Conservation (phyloP, 1,140 invertebrate species). For the Melanaphis sacchari region DNA sequence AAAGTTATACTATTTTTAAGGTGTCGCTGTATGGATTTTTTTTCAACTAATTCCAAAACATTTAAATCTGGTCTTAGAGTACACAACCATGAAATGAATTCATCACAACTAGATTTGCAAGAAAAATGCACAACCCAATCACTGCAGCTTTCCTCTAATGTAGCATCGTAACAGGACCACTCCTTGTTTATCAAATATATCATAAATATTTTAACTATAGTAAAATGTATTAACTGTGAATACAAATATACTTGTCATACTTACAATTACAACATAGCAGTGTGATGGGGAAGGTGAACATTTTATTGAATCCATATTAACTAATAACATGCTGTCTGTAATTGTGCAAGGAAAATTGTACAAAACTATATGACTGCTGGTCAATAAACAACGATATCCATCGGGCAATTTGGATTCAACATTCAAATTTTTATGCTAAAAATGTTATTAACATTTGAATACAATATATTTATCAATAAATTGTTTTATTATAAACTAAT, state of each 20-base stretch:
- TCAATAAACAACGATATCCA: slow-evolving; percentile 35
- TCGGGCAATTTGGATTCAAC: slow-evolving; percentile 10
- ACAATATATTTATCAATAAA: neutral
- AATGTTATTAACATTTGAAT: neutral
- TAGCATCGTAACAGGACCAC: slow-evolving; percentile 51
- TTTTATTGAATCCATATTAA: slow-evolving; percentile 43
- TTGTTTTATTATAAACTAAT: neutral
- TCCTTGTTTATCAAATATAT: slow-evolving; percentile 16
- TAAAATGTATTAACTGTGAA: neutral
- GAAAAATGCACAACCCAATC: slow-evolving; percentile 54
- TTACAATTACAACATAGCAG: slow-evolving; percentile 45
- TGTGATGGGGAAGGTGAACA: slow-evolving; percentile 32
- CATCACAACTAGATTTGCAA: slow-evolving; percentile 48
- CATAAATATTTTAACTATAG: neutral
- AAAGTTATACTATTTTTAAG: slow-evolving; percentile 16
- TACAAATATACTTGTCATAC: neutral
- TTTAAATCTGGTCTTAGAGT: slow-evolving; percentile 36
- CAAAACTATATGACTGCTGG: slow-evolving; percentile 40
- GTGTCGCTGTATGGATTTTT: slow-evolving; percentile 7
- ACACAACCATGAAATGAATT: slow-evolving; percentile 51
- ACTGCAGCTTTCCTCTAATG: slow-evolving; percentile 4
- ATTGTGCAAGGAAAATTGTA: slow-evolving; percentile 43
- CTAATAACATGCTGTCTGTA: slow-evolving; percentile 24
- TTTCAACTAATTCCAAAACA: neutral
- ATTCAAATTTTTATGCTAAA: slow-evolving; percentile 23